Evolutionary conservation across 2,113 vertebrate species (phyloP).

Genomic region (Protobothrops flavoviridis): DNA sequence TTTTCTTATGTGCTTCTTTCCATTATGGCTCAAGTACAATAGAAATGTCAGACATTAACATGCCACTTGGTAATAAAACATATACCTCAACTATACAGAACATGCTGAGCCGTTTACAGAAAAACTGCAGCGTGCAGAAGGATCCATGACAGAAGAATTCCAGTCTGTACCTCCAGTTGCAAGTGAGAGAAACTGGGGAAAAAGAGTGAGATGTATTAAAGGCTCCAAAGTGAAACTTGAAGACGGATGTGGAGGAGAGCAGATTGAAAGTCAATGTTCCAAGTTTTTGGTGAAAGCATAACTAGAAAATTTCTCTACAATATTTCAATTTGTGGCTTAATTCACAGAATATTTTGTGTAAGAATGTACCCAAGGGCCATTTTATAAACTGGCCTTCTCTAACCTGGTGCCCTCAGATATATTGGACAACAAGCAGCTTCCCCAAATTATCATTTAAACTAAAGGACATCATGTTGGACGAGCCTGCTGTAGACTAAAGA

Average conservation of each 20-base stretch:
- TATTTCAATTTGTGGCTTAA: not conserved
- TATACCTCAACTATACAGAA: constrained; percentile 55
- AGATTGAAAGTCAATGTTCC: not conserved
- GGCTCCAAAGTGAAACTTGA: not conserved
- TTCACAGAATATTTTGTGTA: not conserved
- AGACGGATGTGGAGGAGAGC: not conserved
- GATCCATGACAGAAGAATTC: not conserved
- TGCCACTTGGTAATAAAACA: constrained; percentile 63
- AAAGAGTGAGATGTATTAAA: not conserved
- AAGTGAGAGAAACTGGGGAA: not conserved
- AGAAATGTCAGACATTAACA: constrained; percentile 59
- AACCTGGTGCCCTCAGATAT: not conserved
- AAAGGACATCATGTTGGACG: not conserved
- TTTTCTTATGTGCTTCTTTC: constrained; percentile 49
- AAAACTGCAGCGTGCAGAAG: constrained; percentile 34
- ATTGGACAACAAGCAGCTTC: not conserved
- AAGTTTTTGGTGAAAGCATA: constrained; percentile 13
- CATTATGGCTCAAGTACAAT: constrained; percentile 62
- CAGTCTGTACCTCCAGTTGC: constrained; percentile 27
- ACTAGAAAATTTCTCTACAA: not conserved
- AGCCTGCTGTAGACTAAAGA: not conserved
- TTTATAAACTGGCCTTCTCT: not conserved
- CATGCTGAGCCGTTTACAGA: constrained; percentile 43
- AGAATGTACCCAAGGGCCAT: not conserved
- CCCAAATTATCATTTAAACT: not conserved